These are phyloP conservation scores for Gnathonemus echidnorhynchus DNA, from an alignment of 2,113 vertebrate species.

Conservation along the genomic window DNA sequence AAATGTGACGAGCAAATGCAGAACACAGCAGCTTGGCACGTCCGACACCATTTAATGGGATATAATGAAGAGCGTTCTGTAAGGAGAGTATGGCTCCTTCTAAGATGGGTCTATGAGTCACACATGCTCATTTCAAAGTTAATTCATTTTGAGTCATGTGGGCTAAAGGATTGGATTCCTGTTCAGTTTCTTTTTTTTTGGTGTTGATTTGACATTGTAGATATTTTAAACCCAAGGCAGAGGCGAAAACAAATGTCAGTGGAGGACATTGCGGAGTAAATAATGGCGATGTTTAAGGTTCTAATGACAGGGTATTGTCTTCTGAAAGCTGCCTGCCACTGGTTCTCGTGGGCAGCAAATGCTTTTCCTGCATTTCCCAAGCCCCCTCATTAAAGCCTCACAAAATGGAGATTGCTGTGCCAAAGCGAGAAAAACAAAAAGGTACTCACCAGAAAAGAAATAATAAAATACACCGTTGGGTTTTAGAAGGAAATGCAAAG, in stretches of 20 bases:
- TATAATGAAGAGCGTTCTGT: neutral
- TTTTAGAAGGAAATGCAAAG: neutral
- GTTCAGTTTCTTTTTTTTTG: neutral
- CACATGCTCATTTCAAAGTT: conserved; percentile 1
- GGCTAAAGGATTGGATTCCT: neutral
- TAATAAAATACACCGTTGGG: neutral
- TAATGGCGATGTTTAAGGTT: conserved; percentile 28
- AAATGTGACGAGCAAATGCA: neutral
- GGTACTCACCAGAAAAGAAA: neutral
- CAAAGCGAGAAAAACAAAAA: neutral
- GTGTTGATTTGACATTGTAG: conserved; percentile 2
- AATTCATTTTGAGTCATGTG: conserved; percentile 1
- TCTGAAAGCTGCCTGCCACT: conserved; percentile 15
- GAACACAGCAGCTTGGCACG: neutral
- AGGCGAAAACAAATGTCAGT: conserved; percentile 23
- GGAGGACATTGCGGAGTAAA: conserved; percentile 2
- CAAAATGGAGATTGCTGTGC: neutral
- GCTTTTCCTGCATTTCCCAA: conserved; percentile 7
- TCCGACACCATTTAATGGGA: neutral
- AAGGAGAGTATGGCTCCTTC: neutral
- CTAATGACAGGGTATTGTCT: conserved; percentile 28
- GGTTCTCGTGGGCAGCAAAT: conserved; percentile 8
- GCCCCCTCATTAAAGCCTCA: conserved; percentile 25
- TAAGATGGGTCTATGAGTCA: neutral
- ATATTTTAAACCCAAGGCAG: conserved; percentile 12